These are phyloP conservation scores for Fopius arisanus DNA, from an alignment of 1,140 invertebrate genomes.

Conservation along the genomic window DNA sequence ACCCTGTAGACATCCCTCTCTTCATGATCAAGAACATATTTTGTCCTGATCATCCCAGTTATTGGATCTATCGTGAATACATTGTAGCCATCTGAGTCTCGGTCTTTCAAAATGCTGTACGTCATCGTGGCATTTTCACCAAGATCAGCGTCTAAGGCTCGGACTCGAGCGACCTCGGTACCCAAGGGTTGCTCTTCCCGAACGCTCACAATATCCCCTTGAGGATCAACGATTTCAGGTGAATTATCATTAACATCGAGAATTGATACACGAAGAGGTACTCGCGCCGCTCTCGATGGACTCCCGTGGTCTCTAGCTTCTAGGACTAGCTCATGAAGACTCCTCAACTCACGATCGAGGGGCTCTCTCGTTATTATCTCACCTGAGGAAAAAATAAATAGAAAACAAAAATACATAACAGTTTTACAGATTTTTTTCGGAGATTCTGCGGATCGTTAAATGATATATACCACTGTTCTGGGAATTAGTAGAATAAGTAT, in stretches of 20 bases:
- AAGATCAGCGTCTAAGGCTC: conserved; percentile 86
- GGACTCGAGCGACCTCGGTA: conserved; percentile 83
- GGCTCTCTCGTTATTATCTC: conserved; percentile 82
- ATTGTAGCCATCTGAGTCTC: conserved; percentile 83
- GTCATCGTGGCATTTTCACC: conserved; percentile 88
- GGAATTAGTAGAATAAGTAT: background rate
- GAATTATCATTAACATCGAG: conserved; percentile 91
- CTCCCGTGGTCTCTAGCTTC: conserved; percentile 87
- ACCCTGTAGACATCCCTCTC: conserved; percentile 86
- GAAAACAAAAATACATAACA: background rate
- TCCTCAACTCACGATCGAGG: conserved; percentile 84
- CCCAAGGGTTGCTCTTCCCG: conserved; percentile 87
- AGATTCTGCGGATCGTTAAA: too few species aligned
- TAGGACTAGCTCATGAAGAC: conserved; percentile 81
- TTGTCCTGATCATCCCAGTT: conserved; percentile 88
- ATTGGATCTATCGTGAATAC: conserved; percentile 87
- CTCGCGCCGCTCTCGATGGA: conserved; percentile 76
- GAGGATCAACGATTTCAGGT: conserved; percentile 86
- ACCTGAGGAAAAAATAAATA: conserved; percentile 66
- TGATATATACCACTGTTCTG: background rate
- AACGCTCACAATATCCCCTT: conserved; percentile 86
- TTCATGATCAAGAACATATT: conserved; percentile 88
- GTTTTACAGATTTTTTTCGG: background rate
- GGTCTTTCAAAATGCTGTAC: conserved; percentile 83
- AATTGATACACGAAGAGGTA: conserved; percentile 77